These are phyloP conservation scores for Brachionus sp. DNA, from an alignment of 1,140 invertebrate species.

Conservation along the genomic window DNA sequence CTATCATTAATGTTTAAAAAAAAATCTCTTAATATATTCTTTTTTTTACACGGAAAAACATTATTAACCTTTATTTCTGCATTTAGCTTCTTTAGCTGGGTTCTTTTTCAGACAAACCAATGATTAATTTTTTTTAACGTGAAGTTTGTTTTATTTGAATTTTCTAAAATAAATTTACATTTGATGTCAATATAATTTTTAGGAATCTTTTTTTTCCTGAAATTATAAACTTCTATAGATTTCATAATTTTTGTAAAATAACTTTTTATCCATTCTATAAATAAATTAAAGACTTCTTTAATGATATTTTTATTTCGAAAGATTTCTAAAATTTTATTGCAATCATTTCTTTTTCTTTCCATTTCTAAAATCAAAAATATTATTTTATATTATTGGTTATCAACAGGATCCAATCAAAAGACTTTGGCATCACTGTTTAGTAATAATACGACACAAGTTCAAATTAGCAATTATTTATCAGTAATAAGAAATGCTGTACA, in stretches of 20 bases:
- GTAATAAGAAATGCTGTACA: neutral
- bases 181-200: neutral
- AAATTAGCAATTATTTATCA: slow-evolving; percentile 8
- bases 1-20: slow-evolving; percentile 8
- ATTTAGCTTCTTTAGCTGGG: neutral
- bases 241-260: neutral
- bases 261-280: neutral
- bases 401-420: neutral
- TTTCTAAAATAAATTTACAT: neutral
- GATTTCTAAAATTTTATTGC: neutral
- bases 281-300: neutral
- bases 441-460: neutral
- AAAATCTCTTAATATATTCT: neutral
- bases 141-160: neutral
- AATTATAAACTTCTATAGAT: neutral
- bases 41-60: neutral
- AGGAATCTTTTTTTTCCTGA: neutral
- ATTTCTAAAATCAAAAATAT: neutral
- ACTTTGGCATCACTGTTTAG: neutral
- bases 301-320: neutral
- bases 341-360: neutral
- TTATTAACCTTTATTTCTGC: neutral
- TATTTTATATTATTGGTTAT: neutral
- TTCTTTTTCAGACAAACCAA: slow-evolving; percentile 6
- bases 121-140: neutral